phyloP scores from a whole-genome alignment of 2,113 vertebrate species.

The Saccopteryx leptura region DNA sequence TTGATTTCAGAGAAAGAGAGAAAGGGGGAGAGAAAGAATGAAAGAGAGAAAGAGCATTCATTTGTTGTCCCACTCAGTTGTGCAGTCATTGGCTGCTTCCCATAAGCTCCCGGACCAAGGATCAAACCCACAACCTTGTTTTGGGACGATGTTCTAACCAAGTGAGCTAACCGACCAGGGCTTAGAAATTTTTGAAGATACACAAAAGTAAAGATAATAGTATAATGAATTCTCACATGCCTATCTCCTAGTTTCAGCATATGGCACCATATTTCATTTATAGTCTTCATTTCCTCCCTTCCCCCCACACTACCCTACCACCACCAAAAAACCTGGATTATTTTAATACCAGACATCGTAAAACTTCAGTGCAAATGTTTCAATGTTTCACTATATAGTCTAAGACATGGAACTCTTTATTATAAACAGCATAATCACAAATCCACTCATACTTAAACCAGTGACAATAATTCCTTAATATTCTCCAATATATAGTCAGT shows the following conservation, averaged over 20 bases:
- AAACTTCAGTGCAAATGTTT: constrained; percentile 40
- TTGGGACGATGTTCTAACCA: no score
- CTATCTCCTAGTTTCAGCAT: not conserved
- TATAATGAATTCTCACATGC: not conserved
- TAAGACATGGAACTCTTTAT: constrained; percentile 26
- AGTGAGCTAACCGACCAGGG: no score
- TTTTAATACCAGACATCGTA: constrained; percentile 54
- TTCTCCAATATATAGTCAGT: not conserved
- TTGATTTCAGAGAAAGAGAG: no score
- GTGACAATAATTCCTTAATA: constrained; percentile 30
- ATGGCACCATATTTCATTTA: not conserved
- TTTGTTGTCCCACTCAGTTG: no score
- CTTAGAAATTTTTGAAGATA: constrained; percentile 15
- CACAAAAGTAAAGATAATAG: not conserved
- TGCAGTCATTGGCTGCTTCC: no score
- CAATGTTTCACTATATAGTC: constrained; percentile 5
- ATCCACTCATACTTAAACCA: not conserved
- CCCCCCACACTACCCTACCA: no score
- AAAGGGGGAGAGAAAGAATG: no score
- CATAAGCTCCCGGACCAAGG: no score
- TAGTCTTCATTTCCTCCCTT: not conserved
- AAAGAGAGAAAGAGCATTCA: no score
- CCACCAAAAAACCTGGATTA: not conserved
- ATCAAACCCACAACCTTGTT: no score
- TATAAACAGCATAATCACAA: not conserved